phyloP scores from a whole-genome alignment of 2,113 vertebrate genomes.

The Actenoides lindsayi region DNA sequence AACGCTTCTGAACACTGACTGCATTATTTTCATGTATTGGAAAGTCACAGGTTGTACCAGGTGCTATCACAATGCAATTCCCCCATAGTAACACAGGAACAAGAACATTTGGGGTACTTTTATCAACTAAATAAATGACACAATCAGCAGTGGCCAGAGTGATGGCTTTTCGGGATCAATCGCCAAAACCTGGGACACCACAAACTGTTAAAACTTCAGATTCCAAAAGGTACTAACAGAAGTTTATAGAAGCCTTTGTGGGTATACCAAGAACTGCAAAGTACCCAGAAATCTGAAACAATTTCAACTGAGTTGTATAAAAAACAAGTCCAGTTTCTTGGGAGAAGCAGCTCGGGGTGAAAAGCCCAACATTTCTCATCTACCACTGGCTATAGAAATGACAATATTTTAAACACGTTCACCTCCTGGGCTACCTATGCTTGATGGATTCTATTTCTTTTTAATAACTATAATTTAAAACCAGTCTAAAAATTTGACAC shows the following conservation, averaged over 20 bases:
- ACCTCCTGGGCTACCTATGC: neutral
- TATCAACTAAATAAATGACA: neutral
- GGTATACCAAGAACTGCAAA: neutral
- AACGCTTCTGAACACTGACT: neutral
- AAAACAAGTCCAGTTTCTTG: neutral
- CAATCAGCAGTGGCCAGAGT: neutral
- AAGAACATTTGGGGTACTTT: neutral
- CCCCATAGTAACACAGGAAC: neutral
- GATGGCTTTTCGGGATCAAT: rapidly evolving
- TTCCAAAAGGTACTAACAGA: neutral
- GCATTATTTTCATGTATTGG: neutral
- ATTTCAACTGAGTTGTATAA: neutral
- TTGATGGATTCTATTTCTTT: neutral
- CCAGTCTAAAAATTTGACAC: neutral
- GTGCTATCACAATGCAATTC: neutral
- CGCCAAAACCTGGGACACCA: neutral
- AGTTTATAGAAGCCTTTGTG: neutral
- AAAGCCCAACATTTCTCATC: neutral
- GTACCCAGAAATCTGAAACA: neutral
- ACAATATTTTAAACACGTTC: neutral
- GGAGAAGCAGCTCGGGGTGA: neutral
- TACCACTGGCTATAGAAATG: neutral
- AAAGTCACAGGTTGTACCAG: neutral
- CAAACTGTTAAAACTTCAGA: neutral
- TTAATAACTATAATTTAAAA: neutral